A percentile compares a stretch with the other conserved stretches of the same genome.
These are phyloP conservation scores for Capreolus pygargus DNA, from an alignment of 2,113 vertebrate species.

Conservation along the genomic window DNA sequence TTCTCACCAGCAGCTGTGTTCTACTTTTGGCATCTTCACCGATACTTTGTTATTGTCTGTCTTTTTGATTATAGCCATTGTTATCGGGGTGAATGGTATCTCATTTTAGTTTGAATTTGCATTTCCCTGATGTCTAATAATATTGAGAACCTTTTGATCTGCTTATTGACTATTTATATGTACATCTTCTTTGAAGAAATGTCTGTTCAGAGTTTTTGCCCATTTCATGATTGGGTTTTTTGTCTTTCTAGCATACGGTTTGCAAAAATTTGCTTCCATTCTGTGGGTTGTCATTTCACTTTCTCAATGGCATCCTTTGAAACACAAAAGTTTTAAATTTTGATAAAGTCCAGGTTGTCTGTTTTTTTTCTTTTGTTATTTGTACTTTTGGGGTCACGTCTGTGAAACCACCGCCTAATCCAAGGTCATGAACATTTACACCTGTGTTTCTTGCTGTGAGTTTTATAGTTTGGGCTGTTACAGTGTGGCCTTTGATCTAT, in stretches of 20 bases:
- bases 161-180: background rate
- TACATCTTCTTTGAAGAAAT: background rate
- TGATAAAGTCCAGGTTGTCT: background rate
- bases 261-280: background rate
- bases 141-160: background rate
- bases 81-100: accelerated
- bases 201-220: background rate
- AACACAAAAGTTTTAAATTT: background rate
- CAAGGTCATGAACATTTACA: background rate
- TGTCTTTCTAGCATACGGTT: background rate
- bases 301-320: background rate
- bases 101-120: background rate
- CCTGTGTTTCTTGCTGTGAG: background rate
- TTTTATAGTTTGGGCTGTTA: background rate
- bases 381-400: background rate
- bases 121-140: background rate
- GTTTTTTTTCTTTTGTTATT: background rate
- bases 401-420: background rate
- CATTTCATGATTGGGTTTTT: background rate
- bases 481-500: background rate
- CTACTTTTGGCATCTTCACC: accelerated
- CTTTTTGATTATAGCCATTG: background rate
- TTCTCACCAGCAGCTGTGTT: background rate
- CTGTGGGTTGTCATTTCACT: background rate
- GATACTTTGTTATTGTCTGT: background rate